phyloP scores from a whole-genome alignment of 2,888 invertebrate species.

The Amorpha juglandis region DNA sequence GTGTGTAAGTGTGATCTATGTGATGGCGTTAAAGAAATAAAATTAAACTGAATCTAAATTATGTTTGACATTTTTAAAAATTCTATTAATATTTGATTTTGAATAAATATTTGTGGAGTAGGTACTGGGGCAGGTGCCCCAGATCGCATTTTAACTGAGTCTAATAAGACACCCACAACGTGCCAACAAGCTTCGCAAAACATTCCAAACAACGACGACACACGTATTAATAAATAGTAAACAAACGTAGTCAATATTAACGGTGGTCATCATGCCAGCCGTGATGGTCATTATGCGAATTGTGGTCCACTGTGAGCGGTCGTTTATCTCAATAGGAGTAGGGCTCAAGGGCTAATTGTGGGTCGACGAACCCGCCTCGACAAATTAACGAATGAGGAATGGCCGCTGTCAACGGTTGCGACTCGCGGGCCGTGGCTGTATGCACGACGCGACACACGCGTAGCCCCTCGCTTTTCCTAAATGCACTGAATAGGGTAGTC shows the following conservation, averaged over 20 bases:
- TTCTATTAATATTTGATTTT: too few relatives aligned
- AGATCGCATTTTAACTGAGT: too few relatives aligned
- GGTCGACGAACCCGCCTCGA: constrained; percentile 63
- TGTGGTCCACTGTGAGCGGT: constrained; percentile 52
- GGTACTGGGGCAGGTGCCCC: too few relatives aligned
- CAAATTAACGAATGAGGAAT: constrained; percentile 61
- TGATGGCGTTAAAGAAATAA: too few relatives aligned
- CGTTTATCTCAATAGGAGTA: constrained; percentile 70
- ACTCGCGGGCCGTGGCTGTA: neutral
- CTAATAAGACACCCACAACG: neutral
- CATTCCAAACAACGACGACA: constrained; percentile 36
- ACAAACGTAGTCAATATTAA: constrained; percentile 66
- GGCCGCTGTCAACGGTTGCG: constrained; percentile 51
- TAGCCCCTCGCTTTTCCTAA: too few relatives aligned
- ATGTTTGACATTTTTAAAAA: too few relatives aligned
- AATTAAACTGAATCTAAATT: too few relatives aligned
- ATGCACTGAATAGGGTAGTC: too few relatives aligned
- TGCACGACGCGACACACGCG: neutral
- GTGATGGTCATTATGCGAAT: constrained; percentile 68
- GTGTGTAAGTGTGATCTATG: too few relatives aligned
- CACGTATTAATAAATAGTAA: constrained; percentile 39
- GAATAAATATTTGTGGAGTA: too few relatives aligned
- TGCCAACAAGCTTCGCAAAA: constrained; percentile 47
- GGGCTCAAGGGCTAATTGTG: constrained; percentile 67
- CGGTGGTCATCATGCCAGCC: constrained; percentile 58